Evolutionary conservation across 1,140 invertebrate genomes (phyloP).

Genomic region (Procambarus clarkii): DNA sequence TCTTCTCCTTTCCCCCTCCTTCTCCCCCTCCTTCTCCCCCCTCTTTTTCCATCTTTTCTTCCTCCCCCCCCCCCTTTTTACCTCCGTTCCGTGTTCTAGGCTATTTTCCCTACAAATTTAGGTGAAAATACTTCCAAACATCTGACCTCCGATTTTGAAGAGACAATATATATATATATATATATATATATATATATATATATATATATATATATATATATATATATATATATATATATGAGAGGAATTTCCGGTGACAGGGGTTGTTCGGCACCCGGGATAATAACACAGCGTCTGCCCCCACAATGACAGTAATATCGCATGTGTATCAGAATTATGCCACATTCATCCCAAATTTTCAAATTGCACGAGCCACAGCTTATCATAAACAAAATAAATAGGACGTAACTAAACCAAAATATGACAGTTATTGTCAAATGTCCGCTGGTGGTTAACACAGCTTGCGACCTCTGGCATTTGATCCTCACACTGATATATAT

Average conservation of each 20-base stretch:
- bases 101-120: no score
- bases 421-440: neutral
- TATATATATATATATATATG: neutral
- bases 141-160: no score
- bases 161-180: no score
- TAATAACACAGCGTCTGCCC: neutral
- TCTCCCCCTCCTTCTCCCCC: no score
- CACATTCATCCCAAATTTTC: neutral
- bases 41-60: no score
- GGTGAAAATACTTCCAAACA: no score
- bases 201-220: conserved; percentile 1
- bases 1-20: neutral
- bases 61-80: no score
- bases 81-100: no score
- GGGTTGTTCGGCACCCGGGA: neutral
- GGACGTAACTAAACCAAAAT: neutral
- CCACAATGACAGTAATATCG: neutral
- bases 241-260: no score
- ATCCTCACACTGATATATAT: neutral
- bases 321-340: neutral
- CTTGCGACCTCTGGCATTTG: neutral
- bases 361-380: neutral
- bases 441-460: neutral
- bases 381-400: conserved; percentile 2
- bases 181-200: no score